phyloP scores from a whole-genome alignment of 2,797 vertebrate species.

The Myoxocephalus aenaeus region DNA sequence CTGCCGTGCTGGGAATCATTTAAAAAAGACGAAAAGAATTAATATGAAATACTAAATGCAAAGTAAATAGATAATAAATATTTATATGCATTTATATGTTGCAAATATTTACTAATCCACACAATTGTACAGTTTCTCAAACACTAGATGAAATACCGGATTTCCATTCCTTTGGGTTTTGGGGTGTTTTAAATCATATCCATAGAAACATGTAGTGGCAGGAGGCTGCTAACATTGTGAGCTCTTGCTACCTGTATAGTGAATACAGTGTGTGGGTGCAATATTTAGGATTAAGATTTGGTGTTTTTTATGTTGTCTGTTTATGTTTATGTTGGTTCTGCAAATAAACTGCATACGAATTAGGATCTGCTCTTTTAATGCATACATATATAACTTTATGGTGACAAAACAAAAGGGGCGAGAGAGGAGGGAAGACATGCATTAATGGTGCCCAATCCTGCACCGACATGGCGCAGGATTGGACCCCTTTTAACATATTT shows the following conservation, averaged over 20 bases:
- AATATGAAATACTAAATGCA: slow-evolving; percentile 35
- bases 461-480: neutral
- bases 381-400: neutral
- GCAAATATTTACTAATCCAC: slow-evolving; percentile 2
- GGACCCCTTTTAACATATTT: neutral
- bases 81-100: slow-evolving; percentile 24
- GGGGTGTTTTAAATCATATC: neutral
- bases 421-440: neutral
- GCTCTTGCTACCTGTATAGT: neutral
- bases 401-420: neutral
- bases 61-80: slow-evolving; percentile 18
- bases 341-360: neutral
- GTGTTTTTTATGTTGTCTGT: neutral
- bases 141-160: neutral
- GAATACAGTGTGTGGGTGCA: neutral
- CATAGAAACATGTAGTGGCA: neutral
- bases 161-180: neutral
- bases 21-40: slow-evolving; percentile 29
- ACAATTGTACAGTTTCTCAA: slow-evolving; percentile 10
- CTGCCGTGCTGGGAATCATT: slow-evolving; percentile 58
- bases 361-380: neutral
- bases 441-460: neutral
- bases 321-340: neutral
- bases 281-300: neutral
- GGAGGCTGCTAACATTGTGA: neutral